Conservation (phyloP, 2,113 vertebrate species). For the Nycticorax nycticorax region DNA sequence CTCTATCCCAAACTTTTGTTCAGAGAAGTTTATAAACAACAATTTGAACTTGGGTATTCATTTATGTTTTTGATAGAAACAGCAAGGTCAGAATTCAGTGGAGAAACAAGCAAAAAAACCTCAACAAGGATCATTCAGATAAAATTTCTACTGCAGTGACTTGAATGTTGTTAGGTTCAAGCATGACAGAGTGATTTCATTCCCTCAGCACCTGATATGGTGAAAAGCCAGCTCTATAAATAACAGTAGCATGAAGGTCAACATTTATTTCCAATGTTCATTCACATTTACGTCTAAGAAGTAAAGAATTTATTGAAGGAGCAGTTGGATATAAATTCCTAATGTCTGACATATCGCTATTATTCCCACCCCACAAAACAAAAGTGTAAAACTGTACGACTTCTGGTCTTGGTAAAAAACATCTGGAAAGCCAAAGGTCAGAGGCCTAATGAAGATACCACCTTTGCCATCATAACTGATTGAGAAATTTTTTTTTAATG, state of each 20-base stretch:
- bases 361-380: background rate
- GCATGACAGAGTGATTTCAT: slow-evolving; percentile 26
- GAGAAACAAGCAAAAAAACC: background rate
- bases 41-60: background rate
- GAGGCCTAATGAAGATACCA: background rate
- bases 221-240: slow-evolving; percentile 39
- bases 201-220: background rate
- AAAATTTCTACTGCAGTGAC: background rate
- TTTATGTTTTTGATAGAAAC: background rate
- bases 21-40: background rate
- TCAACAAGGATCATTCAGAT: background rate
- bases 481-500: background rate
- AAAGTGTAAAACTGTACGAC: background rate
- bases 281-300: background rate
- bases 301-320: slow-evolving; percentile 27
- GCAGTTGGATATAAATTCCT: background rate
- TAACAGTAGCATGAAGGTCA: slow-evolving; percentile 18
- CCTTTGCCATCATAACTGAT: background rate
- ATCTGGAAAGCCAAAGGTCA: background rate
- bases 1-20: background rate
- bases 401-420: background rate
- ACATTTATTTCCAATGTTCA: slow-evolving; percentile 27
- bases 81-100: background rate
- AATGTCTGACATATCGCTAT: background rate
- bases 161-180: background rate